Base-by-base conservation (phyloP, 2,797 vertebrate species). In the Picus viridis region DNA sequence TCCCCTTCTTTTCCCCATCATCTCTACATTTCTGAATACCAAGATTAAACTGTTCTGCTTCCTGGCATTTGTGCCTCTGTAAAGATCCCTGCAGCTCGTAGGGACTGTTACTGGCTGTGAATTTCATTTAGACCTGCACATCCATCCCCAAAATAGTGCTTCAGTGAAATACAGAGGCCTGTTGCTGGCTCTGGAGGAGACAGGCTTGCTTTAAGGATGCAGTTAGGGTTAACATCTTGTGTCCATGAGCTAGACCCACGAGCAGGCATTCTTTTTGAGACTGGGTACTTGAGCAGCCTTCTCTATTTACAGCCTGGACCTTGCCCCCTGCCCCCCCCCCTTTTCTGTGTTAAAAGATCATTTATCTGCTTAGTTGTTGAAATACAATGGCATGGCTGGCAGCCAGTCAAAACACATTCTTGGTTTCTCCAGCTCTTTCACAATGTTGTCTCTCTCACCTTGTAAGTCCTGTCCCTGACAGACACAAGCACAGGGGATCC, bases 61-160 rank as follows among this genome's bases (percentile, higher is more conserved):
- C 36, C 82, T 54, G 19, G 14, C 12, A 39, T 68, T 59, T 8
- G 1, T 29, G 30, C 7, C 15, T 32, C 63, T 49, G 56, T 26
- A 18, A 65, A 41, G 7, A 2, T 27, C 36, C 17, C 47, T 75
- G 24, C n/a, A 69, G 12, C 36, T 61, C 9, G 0, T 0, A 11
- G 41, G 56, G 30, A 5, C 69, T 64, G 17, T 47, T 29, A 6
- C 8, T 17, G 4, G 20, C 2, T 29, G 19, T 19, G 39, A 26
- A 22, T 23, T 76, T 27, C 12, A 43, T 5, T 61, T 6, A 39
- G 2, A n/a, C 4, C 29, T 4, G 2, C 6, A 14, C 24, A 58
- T 24, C 36, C 64, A 1, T 53, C 14, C 26, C n/a, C 10, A 32
- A 32, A 34, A 1, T 7, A 64, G 2, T 0, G 0, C 2, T 12